Base-by-base conservation (phyloP, 2,113 vertebrate species). In the Isurus oxyrinchus region DNA sequence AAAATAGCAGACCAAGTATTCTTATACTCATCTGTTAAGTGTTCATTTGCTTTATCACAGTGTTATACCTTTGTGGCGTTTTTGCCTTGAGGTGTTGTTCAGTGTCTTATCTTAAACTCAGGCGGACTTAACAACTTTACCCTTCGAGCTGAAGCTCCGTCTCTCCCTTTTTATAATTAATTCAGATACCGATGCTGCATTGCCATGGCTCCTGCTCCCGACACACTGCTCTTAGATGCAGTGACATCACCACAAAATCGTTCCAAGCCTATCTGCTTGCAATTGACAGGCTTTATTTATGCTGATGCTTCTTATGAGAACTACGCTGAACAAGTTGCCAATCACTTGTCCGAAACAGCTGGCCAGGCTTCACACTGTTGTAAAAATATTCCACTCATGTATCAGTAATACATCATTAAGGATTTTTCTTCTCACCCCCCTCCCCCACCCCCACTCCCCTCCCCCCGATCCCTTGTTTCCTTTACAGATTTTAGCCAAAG, bases 401-500 rank as follows among this genome's bases (percentile, higher is more conserved):
- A 35, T 59, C 88, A 35, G 25, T 16, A 16, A 23, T 5, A 59
- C 87, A 91, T 91, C 88, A 93, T 61, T 63, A 63, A 91, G 55
- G 55, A 91, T 93, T 63, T 63, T 19, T 40, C 59, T n/a, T 40
- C 90, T n/a, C 19, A 59, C 63, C 63, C 2, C 2, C 63, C 63
- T 3, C 63, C 11, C 61, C 13, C 61, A 21, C 0, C 44, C 53
- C 53, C 0, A 0, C 44, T 23, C 40, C 40, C 19, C 40, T 3
- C 2, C 86, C 86, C 49, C 86, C 69, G 0, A 31, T 31, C 16
- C 79, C 79, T 19, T 44, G 0, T 14, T 19, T 40, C 35, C 44
- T 93, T 59, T 86, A 7, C 57, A 44, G 96, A 94, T 96, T 63
- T 88, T 96, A 87, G 96, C 96, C 55, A 66, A 96, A 67, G 96